Evolutionary conservation across 1,140 invertebrate species (phyloP).

Genomic region (Trypoxylus dichotomus): DNA sequence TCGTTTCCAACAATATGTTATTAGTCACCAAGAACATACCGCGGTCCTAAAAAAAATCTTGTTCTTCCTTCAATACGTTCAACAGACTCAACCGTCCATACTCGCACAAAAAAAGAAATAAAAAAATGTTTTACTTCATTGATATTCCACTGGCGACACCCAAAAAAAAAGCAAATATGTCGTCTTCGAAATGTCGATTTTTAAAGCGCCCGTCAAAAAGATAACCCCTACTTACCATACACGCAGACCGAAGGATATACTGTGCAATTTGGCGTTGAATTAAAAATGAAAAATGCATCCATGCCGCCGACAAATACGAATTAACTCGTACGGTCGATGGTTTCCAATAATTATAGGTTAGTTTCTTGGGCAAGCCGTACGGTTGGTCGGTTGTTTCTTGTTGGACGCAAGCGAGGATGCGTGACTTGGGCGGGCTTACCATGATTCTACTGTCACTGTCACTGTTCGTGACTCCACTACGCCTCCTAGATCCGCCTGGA

Average conservation of each 20-base stretch:
- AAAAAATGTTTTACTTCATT: no score
- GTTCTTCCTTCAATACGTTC: no score
- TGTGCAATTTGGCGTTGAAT: conserved; percentile 23
- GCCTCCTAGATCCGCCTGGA: conserved; percentile 41
- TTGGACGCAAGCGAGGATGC: conserved; percentile 43
- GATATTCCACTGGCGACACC: no score
- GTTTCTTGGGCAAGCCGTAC: conserved; percentile 38
- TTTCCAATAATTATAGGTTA: conserved; percentile 46
- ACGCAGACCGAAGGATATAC: not conserved
- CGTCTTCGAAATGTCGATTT: no score
- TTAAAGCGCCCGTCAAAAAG: not conserved
- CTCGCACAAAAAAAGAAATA: no score
- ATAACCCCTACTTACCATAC: not conserved
- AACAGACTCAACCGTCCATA: no score
- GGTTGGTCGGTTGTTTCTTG: conserved; percentile 41
- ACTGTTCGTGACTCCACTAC: conserved; percentile 41
- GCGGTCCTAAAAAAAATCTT: no score
- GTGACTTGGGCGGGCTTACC: conserved; percentile 44
- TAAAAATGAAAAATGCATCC: conserved; percentile 22
- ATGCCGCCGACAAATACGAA: conserved; percentile 10
- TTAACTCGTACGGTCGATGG: conserved; percentile 36
- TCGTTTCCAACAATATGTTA: no score
- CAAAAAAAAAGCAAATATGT: no score
- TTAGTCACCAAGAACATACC: no score
- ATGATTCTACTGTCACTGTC: conserved; percentile 44